Percentiles rank a stretch among this genome's conserved stretches.
Conservation (phyloP, 2,888 invertebrate genomes). For the Hemicrepidius hirtus region DNA sequence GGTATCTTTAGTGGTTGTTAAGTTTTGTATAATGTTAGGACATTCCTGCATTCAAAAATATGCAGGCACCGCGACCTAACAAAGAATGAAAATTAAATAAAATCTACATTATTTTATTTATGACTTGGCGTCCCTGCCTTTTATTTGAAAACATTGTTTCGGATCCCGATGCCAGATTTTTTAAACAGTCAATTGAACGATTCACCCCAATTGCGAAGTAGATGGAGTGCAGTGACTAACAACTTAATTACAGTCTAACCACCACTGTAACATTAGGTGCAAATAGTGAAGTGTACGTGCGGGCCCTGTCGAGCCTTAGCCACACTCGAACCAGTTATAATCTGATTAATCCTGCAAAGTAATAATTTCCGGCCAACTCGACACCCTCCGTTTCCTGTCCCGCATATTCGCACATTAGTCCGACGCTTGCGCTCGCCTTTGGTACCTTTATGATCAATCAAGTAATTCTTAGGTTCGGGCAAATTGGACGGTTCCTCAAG, state of each 20-base stretch:
- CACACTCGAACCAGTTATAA: slow-evolving; percentile 66
- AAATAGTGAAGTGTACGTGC: slow-evolving; percentile 59
- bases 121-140: too few relatives aligned
- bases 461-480: slow-evolving; percentile 33
- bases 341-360: slow-evolving; percentile 69
- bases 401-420: slow-evolving; percentile 55
- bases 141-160: neutral
- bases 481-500: slow-evolving; percentile 7
- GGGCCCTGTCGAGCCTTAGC: slow-evolving; percentile 55
- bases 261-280: slow-evolving; percentile 57
- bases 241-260: slow-evolving; percentile 59
- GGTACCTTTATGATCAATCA: slow-evolving; percentile 44
- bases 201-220: slow-evolving; percentile 51
- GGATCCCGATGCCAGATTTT: slow-evolving; percentile 15
- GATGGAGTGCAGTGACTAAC: slow-evolving; percentile 53
- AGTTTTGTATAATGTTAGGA: too few relatives aligned
- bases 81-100: too few relatives aligned
- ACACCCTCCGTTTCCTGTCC: slow-evolving; percentile 61
- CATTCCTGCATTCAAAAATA: too few relatives aligned
- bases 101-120: too few relatives aligned
- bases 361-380: slow-evolving; percentile 69
- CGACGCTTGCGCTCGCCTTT: slow-evolving; percentile 43
- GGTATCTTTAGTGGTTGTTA: too few relatives aligned
- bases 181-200: slow-evolving; percentile 48
- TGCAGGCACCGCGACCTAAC: too few relatives aligned